Conservation (phyloP, 2,113 vertebrate species). For the Paramisgurnus dabryanus region DNA sequence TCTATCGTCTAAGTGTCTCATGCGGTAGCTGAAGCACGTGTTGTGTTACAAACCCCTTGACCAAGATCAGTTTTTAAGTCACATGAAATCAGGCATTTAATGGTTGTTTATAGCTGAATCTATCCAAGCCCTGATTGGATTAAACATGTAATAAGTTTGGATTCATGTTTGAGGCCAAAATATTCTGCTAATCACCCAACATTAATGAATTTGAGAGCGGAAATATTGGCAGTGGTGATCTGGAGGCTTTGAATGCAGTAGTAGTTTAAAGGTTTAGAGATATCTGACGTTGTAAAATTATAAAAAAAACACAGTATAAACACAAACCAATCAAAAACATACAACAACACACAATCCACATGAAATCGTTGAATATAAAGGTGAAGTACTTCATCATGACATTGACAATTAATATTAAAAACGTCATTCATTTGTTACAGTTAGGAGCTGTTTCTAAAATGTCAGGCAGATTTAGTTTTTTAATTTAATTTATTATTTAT, state of each 20-base stretch:
- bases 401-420: too few relatives aligned
- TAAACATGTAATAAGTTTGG: constrained; percentile 69
- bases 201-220: constrained; percentile 62
- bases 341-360: background rate
- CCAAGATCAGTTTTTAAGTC: constrained; percentile 41
- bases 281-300: constrained; percentile 7
- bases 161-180: constrained; percentile 68
- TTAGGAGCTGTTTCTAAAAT: too few relatives aligned
- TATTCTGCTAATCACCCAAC: constrained; percentile 67
- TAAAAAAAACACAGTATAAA: constrained; percentile 7
- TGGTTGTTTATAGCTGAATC: constrained; percentile 49
- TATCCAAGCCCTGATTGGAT: constrained; percentile 71
- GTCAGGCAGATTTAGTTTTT: too few relatives aligned
- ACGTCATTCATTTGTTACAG: too few relatives aligned
- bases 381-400: background rate
- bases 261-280: constrained; percentile 32
- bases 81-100: constrained; percentile 54
- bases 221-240: constrained; percentile 52
- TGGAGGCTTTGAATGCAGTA: constrained; percentile 26
- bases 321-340: background rate
- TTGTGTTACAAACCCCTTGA: constrained; percentile 23
- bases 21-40: background rate
- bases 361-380: background rate
- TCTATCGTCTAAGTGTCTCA: background rate
- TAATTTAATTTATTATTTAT: too few relatives aligned